phyloP scores from a whole-genome alignment of 2,888 invertebrate species.

The Aspidiotus destructor region DNA sequence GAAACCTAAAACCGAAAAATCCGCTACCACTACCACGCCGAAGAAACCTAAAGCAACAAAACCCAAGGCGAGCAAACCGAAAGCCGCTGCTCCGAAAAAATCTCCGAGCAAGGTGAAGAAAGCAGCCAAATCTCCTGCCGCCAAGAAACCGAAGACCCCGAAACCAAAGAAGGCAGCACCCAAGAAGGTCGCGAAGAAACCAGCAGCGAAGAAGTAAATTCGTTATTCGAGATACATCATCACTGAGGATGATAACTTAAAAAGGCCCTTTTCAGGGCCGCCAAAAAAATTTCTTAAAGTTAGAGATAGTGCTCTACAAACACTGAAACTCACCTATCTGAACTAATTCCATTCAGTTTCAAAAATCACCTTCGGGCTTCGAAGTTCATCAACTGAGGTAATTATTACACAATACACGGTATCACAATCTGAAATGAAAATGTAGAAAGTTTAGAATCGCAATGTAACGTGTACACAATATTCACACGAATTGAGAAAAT shows the following conservation, averaged over 20 bases:
- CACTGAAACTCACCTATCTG: too few relatives aligned
- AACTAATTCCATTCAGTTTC: too few relatives aligned
- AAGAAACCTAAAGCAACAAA: background rate
- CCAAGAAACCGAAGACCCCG: conserved; percentile 8
- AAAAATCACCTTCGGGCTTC: too few relatives aligned
- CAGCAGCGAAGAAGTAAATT: conserved; percentile 12
- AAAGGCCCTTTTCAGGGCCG: conserved; percentile 18
- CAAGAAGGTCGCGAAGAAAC: conserved; percentile 20
- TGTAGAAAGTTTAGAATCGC: too few relatives aligned
- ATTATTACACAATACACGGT: too few relatives aligned
- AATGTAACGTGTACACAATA: too few relatives aligned
- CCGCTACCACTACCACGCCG: conserved; percentile 36
- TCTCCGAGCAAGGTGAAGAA: conserved; percentile 24
- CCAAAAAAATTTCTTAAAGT: conserved; percentile 7
- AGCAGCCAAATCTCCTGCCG: conserved; percentile 12
- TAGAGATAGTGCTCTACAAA: background rate
- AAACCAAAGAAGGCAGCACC: conserved; percentile 16
- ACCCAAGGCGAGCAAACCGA: conserved; percentile 14
- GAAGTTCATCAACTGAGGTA: too few relatives aligned
- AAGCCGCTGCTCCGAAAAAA: conserved; percentile 35
- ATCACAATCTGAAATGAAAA: too few relatives aligned
- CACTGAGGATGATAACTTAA: background rate
- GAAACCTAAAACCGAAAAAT: conserved; percentile 32
- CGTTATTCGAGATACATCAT: background rate
- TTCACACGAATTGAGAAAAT: too few relatives aligned